These are phyloP conservation scores for Dysmachus trigonus DNA, from an alignment of 2,888 invertebrate genomes.

Conservation along the genomic window DNA sequence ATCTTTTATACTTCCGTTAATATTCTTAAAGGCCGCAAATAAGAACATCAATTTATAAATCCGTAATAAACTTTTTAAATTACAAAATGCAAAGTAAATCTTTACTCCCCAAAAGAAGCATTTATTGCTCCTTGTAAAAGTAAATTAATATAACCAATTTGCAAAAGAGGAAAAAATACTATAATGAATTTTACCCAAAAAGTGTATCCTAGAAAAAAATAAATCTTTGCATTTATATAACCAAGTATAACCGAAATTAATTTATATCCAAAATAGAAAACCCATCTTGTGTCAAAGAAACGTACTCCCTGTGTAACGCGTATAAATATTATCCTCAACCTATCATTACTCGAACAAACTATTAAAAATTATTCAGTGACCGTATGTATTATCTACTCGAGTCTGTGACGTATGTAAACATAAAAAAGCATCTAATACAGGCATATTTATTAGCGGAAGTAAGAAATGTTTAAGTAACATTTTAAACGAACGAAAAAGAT, in stretches of 20 bases:
- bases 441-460: not conserved
- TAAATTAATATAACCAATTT: not conserved
- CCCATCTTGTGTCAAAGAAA: slow-evolving; percentile 14
- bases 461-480: not conserved
- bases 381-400: not conserved
- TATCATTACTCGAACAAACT: slow-evolving; percentile 1
- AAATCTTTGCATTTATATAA: not conserved
- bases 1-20: not conserved
- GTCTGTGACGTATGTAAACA: not conserved
- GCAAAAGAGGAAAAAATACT: not conserved
- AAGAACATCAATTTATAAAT: not conserved
- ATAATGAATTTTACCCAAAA: not conserved
- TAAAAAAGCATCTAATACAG: not conserved
- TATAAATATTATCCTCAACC: not conserved
- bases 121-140: not conserved
- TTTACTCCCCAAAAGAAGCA: not conserved
- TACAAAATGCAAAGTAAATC: not conserved
- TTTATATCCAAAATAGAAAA: not conserved
- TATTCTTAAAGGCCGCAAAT: not conserved
- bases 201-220: not conserved
- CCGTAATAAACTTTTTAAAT: not conserved
- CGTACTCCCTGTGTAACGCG: not conserved
- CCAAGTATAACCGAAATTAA: not conserved
- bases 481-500: not conserved
- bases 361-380: not conserved